These are phyloP conservation scores for Terrapene triunguis DNA, from an alignment of 2,113 vertebrate species.

Conservation along the genomic window DNA sequence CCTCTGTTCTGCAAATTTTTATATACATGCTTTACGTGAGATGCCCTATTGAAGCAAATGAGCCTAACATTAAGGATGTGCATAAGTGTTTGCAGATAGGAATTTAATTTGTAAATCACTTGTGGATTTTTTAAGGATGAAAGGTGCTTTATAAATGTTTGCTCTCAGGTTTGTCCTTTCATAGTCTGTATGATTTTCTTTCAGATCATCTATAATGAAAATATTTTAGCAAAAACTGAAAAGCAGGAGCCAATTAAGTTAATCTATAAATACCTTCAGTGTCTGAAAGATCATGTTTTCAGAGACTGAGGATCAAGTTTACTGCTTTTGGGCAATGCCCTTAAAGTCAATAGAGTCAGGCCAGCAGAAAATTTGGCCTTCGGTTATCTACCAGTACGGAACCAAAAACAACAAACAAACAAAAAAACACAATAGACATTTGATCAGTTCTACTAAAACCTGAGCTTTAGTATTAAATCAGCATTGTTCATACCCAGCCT, in stretches of 20 bases:
- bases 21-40: not conserved
- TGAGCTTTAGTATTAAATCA: not conserved
- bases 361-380: not conserved
- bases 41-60: not conserved
- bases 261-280: not conserved
- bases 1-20: not conserved
- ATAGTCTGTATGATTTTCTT: not conserved
- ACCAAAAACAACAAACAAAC: not conserved
- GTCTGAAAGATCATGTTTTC: not conserved
- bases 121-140: not conserved
- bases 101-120: not conserved
- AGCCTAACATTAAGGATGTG: not conserved
- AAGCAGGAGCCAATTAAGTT: not conserved
- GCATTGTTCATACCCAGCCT: not conserved
- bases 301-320: not conserved
- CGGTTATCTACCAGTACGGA: not conserved
- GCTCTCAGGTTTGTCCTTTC: not conserved
- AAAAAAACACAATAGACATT: not conserved
- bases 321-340: not conserved
- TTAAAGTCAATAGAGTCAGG: not conserved
- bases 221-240: not conserved
- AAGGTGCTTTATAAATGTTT: not conserved
- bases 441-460: not conserved
- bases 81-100: not conserved
- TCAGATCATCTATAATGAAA: not conserved